phyloP scores from a whole-genome alignment of 2,888 invertebrate genomes.

The Empis livida region DNA sequence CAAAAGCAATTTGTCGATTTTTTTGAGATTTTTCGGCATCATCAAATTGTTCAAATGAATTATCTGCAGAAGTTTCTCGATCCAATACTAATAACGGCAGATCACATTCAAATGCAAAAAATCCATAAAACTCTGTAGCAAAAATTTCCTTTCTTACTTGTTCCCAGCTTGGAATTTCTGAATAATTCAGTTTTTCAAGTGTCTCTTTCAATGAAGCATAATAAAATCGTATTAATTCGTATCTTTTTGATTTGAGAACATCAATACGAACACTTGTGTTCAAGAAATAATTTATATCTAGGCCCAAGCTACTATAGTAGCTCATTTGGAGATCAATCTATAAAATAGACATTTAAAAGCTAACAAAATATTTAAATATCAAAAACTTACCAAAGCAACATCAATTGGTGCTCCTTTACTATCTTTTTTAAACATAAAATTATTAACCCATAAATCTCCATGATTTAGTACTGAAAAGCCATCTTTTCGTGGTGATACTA shows the following conservation, averaged over 20 bases:
- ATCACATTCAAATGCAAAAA: conserved; percentile 12
- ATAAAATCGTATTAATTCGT: conserved; percentile 9
- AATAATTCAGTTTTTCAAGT: conserved; percentile 10
- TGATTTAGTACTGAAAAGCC: conserved; percentile 39
- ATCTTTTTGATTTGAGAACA: conserved; percentile 10
- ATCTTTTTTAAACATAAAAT: conserved; percentile 39
- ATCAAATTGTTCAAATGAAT: conserved; percentile 10
- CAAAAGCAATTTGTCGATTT: conserved; percentile 12
- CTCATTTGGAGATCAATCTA: conserved; percentile 15
- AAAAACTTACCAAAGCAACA: conserved; percentile 34
- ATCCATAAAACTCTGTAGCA: conserved; percentile 14
- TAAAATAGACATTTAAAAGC: background rate
- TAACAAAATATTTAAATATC: background rate
- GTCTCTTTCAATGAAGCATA: conserved; percentile 9
- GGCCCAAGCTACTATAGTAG: conserved; percentile 12
- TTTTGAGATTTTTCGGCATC: conserved; percentile 7
- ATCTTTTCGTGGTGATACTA: conserved; percentile 16
- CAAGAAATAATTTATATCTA: conserved; percentile 15
- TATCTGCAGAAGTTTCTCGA: conserved; percentile 10
- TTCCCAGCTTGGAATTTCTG: conserved; percentile 11
- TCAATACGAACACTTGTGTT: conserved; percentile 12
- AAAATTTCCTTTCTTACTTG: conserved; percentile 11
- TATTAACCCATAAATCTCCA: conserved; percentile 42
- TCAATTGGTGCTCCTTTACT: conserved; percentile 29
- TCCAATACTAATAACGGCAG: conserved; percentile 15